These are phyloP conservation scores for Plutomurus gul DNA, from an alignment of 1,140 invertebrate genomes.

Conservation along the genomic window DNA sequence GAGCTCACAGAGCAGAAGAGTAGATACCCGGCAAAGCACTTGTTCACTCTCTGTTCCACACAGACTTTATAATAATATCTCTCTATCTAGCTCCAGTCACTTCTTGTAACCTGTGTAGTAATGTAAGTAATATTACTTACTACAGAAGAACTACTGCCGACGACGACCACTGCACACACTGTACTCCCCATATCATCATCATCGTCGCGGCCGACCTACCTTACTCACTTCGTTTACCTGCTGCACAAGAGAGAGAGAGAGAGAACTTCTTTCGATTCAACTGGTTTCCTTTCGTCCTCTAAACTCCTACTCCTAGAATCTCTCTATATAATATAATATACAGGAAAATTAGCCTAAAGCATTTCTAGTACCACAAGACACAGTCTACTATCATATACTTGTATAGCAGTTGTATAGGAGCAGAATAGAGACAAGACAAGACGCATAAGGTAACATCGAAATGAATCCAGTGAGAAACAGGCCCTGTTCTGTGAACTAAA, in stretches of 20 bases:
- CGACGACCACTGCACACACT: background rate
- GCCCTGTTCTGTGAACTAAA: slow-evolving; percentile 2
- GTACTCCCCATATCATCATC: background rate
- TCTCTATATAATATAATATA: too few species aligned
- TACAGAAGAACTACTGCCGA: background rate
- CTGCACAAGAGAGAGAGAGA: too few species aligned
- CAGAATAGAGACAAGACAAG: too few species aligned
- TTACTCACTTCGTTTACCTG: slow-evolving; percentile 1
- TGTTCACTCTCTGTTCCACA: background rate
- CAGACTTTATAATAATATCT: background rate
- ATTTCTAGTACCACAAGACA: background rate
- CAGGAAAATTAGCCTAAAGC: slow-evolving; percentile 15
- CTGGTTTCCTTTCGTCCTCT: slow-evolving; percentile 9
- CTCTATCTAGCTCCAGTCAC: background rate
- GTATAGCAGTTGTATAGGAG: too few species aligned
- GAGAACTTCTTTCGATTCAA: too few species aligned
- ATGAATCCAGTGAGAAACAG: background rate
- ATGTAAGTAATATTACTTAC: slow-evolving; percentile 16
- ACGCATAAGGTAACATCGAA: background rate
- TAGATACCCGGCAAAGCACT: background rate
- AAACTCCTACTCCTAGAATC: too few species aligned
- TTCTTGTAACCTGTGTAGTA: background rate
- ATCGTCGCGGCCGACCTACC: slow-evolving; percentile 1
- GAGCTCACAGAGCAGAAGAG: background rate
- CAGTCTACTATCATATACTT: background rate